Conservation (phyloP, 2,888 invertebrate genomes). For the Drosophila percnosoma region DNA sequence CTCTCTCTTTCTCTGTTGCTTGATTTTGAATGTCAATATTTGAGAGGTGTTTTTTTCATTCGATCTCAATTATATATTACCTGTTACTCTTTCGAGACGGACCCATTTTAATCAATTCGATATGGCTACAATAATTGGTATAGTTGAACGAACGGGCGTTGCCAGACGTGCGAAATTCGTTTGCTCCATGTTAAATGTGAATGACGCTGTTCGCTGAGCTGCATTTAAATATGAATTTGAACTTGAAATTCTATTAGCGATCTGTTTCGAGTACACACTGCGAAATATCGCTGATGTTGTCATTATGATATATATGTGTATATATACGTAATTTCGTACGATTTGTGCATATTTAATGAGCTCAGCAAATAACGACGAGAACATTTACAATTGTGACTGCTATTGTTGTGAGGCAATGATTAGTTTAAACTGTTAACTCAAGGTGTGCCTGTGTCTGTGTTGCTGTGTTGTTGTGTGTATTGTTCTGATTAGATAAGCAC, state of each 20-base stretch:
- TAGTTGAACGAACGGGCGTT: background rate
- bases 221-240: slow-evolving; percentile 51
- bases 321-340: background rate
- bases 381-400: slow-evolving; percentile 10
- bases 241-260: slow-evolving; percentile 66
- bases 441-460: slow-evolving; percentile 1
- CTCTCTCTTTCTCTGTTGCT: background rate
- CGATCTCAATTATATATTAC: background rate
- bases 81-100: background rate
- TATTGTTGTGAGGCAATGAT: slow-evolving; percentile 8
- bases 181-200: background rate
- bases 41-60: background rate
- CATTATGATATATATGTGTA: slow-evolving; percentile 5
- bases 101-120: background rate
- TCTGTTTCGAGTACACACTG: slow-evolving; percentile 23
- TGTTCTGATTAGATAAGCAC: slow-evolving; percentile 54
- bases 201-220: slow-evolving; percentile 8
- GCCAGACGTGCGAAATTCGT: slow-evolving; percentile 11
- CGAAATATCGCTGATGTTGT: slow-evolving; percentile 2
- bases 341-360: slow-evolving; percentile 44
- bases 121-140: background rate
- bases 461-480: slow-evolving; percentile 11
- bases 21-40: background rate
- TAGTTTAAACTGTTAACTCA: slow-evolving; percentile 25
- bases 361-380: slow-evolving; percentile 28